Evolutionary conservation across 1,140 invertebrate species (phyloP).

Genomic region (Stratiolaelaps scimitus): DNA sequence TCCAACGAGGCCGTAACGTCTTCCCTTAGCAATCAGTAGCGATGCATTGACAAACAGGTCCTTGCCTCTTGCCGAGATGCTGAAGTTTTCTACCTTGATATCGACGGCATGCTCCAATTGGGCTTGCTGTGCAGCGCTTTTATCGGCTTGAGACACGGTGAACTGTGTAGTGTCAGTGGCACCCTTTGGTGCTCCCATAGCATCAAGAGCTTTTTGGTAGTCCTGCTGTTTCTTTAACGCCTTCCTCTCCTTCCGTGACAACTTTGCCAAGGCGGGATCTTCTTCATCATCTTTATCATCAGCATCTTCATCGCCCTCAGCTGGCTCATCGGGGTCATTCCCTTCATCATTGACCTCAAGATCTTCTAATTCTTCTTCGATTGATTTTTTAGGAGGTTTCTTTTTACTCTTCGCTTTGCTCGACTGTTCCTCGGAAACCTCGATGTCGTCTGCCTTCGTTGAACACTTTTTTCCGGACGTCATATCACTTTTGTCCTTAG

Average conservation of each 20-base stretch:
- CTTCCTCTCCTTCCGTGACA: conserved; percentile 88
- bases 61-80: conserved; percentile 91
- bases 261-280: conserved; percentile 41
- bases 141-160: conserved; percentile 85
- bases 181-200: conserved; percentile 68
- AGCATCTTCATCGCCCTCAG: conserved; percentile 31
- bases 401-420: conserved; percentile 30
- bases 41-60: conserved; percentile 94
- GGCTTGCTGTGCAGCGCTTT: conserved; percentile 63
- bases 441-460: neutral
- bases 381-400: conserved; percentile 31
- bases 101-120: conserved; percentile 87
- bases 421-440: neutral
- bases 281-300: conserved; percentile 31
- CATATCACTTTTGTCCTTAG: conserved; percentile 3
- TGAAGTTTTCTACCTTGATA: conserved; percentile 95
- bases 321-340: conserved; percentile 29
- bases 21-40: conserved; percentile 78
- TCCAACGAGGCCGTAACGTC: conserved; percentile 92
- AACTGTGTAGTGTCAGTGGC: conserved; percentile 85
- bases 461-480: neutral
- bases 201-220: conserved; percentile 79
- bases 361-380: conserved; percentile 26
- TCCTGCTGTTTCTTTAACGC: conserved; percentile 74
- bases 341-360: conserved; percentile 8